Conservation (phyloP, 2,113 vertebrate species). For the Chamaea fasciata region DNA sequence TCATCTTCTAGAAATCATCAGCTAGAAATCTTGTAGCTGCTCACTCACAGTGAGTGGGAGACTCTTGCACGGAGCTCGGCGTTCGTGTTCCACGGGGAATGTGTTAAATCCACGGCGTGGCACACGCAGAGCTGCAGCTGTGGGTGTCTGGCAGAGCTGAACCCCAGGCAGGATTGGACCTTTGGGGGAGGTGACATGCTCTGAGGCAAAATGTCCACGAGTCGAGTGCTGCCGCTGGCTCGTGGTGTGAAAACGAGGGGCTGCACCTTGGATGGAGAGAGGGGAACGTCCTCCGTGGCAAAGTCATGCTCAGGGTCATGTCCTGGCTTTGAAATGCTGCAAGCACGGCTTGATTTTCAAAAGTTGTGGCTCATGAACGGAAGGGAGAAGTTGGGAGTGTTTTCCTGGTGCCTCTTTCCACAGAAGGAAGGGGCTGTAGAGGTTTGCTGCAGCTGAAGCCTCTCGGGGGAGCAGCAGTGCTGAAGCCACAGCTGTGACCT, state of each 20-base stretch:
- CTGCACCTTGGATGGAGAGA: neutral
- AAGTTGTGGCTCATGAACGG: neutral
- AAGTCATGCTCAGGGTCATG: neutral
- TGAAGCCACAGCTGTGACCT: neutral
- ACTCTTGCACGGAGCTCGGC: constrained; percentile 1
- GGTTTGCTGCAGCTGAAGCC: neutral
- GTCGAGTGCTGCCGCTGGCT: neutral
- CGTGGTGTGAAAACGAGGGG: neutral
- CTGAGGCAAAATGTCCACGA: neutral
- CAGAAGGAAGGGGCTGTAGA: neutral
- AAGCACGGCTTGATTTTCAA: neutral
- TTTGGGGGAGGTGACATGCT: neutral
- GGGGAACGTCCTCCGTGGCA: neutral
- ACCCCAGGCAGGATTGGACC: neutral
- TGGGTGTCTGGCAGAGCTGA: constrained; percentile 27
- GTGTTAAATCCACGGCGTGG: neutral
- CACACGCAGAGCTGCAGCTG: neutral
- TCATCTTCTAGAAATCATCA: constrained; percentile 10
- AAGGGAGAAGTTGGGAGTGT: neutral
- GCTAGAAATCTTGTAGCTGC: neutral
- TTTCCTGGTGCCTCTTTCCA: neutral
- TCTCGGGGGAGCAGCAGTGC: neutral
- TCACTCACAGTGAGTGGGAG: constrained; percentile 61
- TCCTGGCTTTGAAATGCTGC: neutral
- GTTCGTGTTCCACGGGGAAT: constrained; percentile 23